phyloP scores from a whole-genome alignment of 2,113 vertebrate species.

The Varanus komodoensis region DNA sequence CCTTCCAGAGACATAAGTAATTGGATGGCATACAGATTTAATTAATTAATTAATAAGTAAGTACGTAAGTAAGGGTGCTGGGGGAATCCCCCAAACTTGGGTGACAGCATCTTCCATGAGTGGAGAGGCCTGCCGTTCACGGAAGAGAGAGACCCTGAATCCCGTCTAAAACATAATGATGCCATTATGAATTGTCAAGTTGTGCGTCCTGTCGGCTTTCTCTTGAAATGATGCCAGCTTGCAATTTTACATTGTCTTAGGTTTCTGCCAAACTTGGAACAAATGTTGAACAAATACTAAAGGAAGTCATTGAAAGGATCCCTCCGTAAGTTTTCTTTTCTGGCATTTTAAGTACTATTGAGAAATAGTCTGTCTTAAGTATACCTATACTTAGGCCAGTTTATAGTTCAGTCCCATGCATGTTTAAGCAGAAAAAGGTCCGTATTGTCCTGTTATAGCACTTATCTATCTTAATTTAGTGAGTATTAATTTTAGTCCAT shows the following conservation, averaged over 20 bases:
- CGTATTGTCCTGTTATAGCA: too few relatives aligned
- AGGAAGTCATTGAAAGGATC: constrained; percentile 88
- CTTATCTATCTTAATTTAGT: neutral
- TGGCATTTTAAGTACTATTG: neutral
- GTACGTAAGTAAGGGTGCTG: too few relatives aligned
- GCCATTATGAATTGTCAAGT: neutral
- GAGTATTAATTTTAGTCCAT: neutral
- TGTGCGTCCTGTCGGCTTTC: neutral
- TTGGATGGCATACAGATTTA: too few relatives aligned
- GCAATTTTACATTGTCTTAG: constrained; percentile 72
- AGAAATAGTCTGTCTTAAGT: neutral
- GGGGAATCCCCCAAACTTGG: too few relatives aligned
- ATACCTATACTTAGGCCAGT: neutral
- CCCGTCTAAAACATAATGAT: neutral
- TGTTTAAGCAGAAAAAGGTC: too few relatives aligned
- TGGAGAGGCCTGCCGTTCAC: too few relatives aligned
- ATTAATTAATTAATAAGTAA: too few relatives aligned
- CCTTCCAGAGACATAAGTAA: too few relatives aligned
- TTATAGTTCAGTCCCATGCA: neutral
- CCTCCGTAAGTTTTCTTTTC: constrained; percentile 86
- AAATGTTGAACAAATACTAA: constrained; percentile 90
- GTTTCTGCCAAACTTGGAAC: constrained; percentile 96
- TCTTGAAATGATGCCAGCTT: neutral
- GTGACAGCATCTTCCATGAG: too few relatives aligned
- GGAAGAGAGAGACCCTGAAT: too few relatives aligned